Evolutionary conservation across 2,888 invertebrate species (phyloP).

Genomic region (Phengaris alcon): DNA sequence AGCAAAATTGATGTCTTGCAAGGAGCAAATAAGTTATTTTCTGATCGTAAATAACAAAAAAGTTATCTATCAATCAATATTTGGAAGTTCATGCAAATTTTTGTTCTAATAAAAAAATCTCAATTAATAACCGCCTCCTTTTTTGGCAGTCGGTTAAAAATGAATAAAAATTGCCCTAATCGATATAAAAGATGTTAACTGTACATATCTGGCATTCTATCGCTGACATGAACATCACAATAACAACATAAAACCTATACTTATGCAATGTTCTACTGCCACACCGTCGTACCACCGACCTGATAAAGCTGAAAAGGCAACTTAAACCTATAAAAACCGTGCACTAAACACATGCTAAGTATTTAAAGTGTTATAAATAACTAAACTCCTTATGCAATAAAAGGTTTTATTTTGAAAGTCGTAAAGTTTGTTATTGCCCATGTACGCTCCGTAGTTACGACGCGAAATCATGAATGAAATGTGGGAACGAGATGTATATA

Average conservation of each 20-base stretch:
- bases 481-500: slow-evolving; percentile 56
- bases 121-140: slow-evolving; percentile 43
- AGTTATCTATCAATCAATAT: not conserved
- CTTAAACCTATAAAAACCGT: slow-evolving; percentile 79
- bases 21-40: not conserved
- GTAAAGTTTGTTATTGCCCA: slow-evolving; percentile 76
- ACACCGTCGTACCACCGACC: slow-evolving; percentile 75
- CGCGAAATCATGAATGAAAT: slow-evolving; percentile 68
- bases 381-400: slow-evolving; percentile 72
- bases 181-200: slow-evolving; percentile 64
- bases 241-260: slow-evolving; percentile 78
- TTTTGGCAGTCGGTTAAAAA: slow-evolving; percentile 39
- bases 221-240: slow-evolving; percentile 77
- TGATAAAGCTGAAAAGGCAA: slow-evolving; percentile 80
- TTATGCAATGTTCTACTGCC: slow-evolving; percentile 78
- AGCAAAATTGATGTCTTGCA: not conserved
- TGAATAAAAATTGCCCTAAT: slow-evolving; percentile 62
- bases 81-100: not conserved
- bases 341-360: slow-evolving; percentile 73
- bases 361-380: slow-evolving; percentile 73
- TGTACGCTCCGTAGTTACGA: slow-evolving; percentile 69
- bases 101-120: slow-evolving; percentile 32
- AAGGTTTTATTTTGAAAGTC: slow-evolving; percentile 69
- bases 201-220: slow-evolving; percentile 72
- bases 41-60: not conserved